Base-by-base conservation (phyloP, 2,888 invertebrate species). In the Dastarcus helophoroides region DNA sequence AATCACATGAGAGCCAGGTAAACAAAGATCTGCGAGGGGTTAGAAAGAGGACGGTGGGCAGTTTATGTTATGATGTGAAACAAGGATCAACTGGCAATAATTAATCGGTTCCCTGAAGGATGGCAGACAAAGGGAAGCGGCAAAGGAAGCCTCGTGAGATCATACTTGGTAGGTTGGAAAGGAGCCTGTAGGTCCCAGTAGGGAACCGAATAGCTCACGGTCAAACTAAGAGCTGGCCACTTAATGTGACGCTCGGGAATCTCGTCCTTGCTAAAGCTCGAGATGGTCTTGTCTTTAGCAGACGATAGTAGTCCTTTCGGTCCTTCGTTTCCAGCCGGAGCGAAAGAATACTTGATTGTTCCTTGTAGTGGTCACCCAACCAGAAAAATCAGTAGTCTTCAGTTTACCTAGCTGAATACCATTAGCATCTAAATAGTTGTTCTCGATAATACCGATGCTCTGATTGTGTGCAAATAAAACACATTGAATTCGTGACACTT, bases 191-290 rank as follows among this genome's bases (percentile, higher is more conserved):
- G 37, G 41, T 50, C 54, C 51, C 56, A 51, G 48, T 51, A 52
- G 58, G 56, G 58, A 58, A 46, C 51, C 47, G 56, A 57, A 58
- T 58, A 56, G 57, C 57, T 58, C 59, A 60, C 56, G 60, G 58
- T 59, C 59, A 60, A 60, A 61, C 60, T 60, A 60, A 60, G 58
- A 60, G 58, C 56, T 52, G 56, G 58, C 60, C 60, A 59, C 60
- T 59, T 62, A 62, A 62, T 62, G 61, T 60, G 61, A 57, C 61
- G 59, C 58, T 50, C 54, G 61, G 60, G 61, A 62, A 55, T 49
- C 49, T 44, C 47, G 50, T 50, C 51, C 48, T 46, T 47, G 47
- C 52, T 36, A 23, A 6, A 8, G 10, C 10, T 6, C 6, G 22
- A 9, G 27, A 17, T 27, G 31, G 27, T 28, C 26, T 31, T 22